These are phyloP conservation scores for Cheilosia urbana DNA, from an alignment of 2,888 invertebrate genomes.

Conservation along the genomic window DNA sequence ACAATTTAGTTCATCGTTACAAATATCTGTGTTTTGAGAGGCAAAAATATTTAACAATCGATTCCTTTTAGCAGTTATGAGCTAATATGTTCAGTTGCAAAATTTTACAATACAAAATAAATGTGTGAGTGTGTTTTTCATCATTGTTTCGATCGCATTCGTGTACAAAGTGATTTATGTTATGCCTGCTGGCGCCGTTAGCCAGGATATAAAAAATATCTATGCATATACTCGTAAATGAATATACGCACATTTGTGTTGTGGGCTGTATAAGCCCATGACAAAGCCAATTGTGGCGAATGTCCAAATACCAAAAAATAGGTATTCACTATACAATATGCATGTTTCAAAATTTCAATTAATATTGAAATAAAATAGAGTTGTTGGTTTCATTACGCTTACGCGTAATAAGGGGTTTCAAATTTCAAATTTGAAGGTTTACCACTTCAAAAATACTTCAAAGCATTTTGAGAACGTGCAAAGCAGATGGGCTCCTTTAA, in stretches of 20 bases:
- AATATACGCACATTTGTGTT: not conserved
- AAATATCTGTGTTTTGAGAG: too few species aligned
- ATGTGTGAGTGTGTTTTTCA: not conserved
- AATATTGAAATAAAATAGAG: not conserved
- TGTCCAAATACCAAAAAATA: conserved; percentile 9
- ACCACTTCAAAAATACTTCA: conserved; percentile 39
- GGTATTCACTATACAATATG: too few species aligned
- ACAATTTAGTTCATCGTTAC: too few species aligned
- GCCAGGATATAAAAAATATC: conserved; percentile 33
- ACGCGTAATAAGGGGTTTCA: not conserved
- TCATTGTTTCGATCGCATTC: conserved; percentile 40
- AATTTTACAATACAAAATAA: too few species aligned
- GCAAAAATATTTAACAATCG: too few species aligned
- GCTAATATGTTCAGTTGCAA: too few species aligned
- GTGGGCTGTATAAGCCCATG: not conserved
- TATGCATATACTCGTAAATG: not conserved
- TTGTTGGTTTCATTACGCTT: not conserved
- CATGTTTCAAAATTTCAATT: conserved; percentile 14
- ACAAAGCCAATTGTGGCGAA: conserved; percentile 70
- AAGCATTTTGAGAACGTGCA: conserved; percentile 69
- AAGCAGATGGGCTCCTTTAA: conserved; percentile 35
- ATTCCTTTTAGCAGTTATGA: too few species aligned
- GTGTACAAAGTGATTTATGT: conserved; percentile 51
- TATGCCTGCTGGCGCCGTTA: conserved; percentile 56
- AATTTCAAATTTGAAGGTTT: not conserved